These are phyloP conservation scores for Cinclus cinclus DNA, from an alignment of 2,113 vertebrate species.

Conservation along the genomic window DNA sequence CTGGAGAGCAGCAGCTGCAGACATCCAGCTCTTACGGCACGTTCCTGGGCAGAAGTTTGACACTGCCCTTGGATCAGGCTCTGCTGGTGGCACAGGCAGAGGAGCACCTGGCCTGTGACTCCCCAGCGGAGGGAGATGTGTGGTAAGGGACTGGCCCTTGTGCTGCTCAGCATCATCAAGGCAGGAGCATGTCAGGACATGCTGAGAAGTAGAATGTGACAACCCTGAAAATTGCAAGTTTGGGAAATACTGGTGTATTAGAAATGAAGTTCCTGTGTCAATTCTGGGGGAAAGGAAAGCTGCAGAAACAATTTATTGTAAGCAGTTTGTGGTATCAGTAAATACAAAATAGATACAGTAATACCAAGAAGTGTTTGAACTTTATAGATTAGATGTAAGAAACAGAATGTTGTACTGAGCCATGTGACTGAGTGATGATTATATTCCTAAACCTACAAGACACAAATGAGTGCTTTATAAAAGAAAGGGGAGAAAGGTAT, in stretches of 20 bases:
- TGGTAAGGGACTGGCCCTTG: rapidly evolving
- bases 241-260: not conserved
- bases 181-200: not conserved
- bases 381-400: not conserved
- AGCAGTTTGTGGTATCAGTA: not conserved
- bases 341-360: not conserved
- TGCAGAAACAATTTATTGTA: not conserved
- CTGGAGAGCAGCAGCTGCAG: not conserved
- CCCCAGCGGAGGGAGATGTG: rapidly evolving
- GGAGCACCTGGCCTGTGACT: rapidly evolving
- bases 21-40: rapidly evolving
- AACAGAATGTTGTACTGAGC: not conserved
- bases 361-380: not conserved
- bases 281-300: not conserved
- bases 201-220: not conserved
- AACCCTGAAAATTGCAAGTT: not conserved
- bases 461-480: not conserved
- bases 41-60: not conserved
- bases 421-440: not conserved
- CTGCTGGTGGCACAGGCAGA: not conserved
- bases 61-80: rapidly evolving
- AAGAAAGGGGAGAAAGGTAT: not conserved
- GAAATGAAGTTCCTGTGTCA: not conserved
- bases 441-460: not conserved
- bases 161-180: not conserved